These are phyloP conservation scores for Eulemur mongoz DNA, from an alignment of 2,797 vertebrate species.

Conservation along the genomic window DNA sequence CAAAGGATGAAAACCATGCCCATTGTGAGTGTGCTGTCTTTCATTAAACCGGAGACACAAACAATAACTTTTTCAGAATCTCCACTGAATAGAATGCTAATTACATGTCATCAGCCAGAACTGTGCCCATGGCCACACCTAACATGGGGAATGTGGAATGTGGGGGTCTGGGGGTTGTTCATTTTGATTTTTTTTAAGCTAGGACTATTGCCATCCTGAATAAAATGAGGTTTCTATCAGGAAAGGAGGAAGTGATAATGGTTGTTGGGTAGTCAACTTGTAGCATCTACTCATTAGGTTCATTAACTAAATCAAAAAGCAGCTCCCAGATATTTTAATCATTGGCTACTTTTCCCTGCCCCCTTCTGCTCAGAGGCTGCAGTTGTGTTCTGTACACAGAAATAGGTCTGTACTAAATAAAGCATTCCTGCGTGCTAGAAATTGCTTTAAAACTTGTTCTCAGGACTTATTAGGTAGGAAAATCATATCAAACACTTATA, in stretches of 20 bases:
- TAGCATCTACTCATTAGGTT: not conserved
- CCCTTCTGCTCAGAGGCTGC: not conserved
- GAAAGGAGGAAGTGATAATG: not conserved
- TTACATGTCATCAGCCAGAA: not conserved
- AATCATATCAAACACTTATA: not conserved
- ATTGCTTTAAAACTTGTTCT: not conserved
- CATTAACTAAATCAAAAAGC: not conserved
- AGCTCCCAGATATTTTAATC: not conserved
- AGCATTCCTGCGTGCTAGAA: not conserved
- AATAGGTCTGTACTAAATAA: not conserved
- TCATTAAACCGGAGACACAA: not conserved
- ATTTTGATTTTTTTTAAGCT: not conserved
- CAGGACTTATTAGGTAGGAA: not conserved
- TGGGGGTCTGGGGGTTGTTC: not conserved
- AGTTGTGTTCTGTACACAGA: not conserved
- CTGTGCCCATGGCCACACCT: not conserved
- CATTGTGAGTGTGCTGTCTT: not conserved
- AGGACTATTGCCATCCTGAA: not conserved
- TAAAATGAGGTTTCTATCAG: constrained; percentile 5
- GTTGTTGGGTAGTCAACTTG: not conserved
- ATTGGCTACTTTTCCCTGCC: not conserved
- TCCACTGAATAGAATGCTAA: not conserved
- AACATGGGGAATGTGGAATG: not conserved
- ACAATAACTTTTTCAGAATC: not conserved
- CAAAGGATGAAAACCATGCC: not conserved